phyloP scores from a whole-genome alignment of 2,113 vertebrate species.

The Vanacampus margaritifer region DNA sequence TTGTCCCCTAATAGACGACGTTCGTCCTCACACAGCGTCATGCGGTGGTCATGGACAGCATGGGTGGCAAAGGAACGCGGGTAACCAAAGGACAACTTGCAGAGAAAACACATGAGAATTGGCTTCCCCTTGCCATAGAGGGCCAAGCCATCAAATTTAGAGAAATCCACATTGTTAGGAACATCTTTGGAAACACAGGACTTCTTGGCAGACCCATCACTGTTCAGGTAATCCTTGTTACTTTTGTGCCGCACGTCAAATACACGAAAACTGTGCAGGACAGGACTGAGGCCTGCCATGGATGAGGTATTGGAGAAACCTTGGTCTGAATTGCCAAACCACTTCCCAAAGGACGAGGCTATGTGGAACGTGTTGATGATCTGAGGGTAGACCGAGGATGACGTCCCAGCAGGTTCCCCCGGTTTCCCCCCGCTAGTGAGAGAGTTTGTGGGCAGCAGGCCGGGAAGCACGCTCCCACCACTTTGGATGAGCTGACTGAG shows the following conservation, averaged over 20 bases:
- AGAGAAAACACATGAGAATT: conserved; percentile 99
- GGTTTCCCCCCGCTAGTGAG: conserved; percentile 75
- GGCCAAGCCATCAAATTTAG: conserved; percentile 96
- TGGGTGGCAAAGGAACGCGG: conserved; percentile 97
- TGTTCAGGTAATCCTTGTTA: conserved; percentile 99
- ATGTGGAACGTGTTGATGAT: conserved; percentile 99
- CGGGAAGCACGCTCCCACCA: conserved; percentile 74
- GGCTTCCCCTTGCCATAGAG: conserved; percentile 98
- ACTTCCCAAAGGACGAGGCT: conserved; percentile 99
- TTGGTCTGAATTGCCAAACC: conserved; percentile 96
- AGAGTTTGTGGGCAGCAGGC: conserved; percentile 86
- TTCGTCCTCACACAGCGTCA: conserved; percentile 97
- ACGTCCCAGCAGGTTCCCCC: conserved; percentile 83
- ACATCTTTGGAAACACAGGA: conserved; percentile 99
- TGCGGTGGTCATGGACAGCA: conserved; percentile 96
- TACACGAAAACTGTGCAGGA: conserved; percentile 99
- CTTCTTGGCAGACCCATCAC: conserved; percentile 99
- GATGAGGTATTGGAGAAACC: conserved; percentile 99
- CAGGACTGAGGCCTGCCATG: conserved; percentile 94
- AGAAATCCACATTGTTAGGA: conserved; percentile 99
- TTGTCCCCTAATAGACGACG: conserved; percentile 95
- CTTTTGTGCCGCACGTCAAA: conserved; percentile 99
- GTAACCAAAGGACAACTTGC: conserved; percentile 98
- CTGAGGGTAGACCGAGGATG: conserved; percentile 91
- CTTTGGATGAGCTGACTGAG: conserved; percentile 96